A percentile compares a stretch with the other conserved stretches of the same genome.
phyloP scores from a whole-genome alignment of 2,888 invertebrate genomes.

The Pollenia angustigena region DNA sequence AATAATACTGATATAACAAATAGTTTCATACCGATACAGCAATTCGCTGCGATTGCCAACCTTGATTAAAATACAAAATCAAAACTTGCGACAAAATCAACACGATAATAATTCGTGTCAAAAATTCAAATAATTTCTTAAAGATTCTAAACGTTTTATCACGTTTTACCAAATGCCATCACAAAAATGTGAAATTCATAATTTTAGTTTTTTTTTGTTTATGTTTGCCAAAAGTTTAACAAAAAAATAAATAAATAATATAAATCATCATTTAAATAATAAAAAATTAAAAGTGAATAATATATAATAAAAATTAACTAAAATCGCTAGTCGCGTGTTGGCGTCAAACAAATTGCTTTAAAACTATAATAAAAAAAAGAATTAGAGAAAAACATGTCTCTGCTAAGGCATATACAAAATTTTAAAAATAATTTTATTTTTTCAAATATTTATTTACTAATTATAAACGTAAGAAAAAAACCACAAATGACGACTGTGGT shows the following conservation, averaged over 20 bases:
- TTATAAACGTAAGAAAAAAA: not conserved
- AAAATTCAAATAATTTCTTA: slow-evolving; percentile 12
- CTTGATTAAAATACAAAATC: not conserved
- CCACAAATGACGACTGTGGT: no score
- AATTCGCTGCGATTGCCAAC: not conserved
- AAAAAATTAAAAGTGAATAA: slow-evolving; percentile 8
- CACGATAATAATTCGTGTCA: slow-evolving; percentile 51
- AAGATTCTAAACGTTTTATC: slow-evolving; percentile 40
- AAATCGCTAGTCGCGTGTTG: slow-evolving; percentile 46
- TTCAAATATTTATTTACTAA: not conserved
- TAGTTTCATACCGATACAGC: no score
- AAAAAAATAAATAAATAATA: slow-evolving; percentile 10
- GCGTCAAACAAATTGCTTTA: slow-evolving; percentile 43
- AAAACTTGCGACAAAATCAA: slow-evolving; percentile 34
- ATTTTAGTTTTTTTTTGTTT: slow-evolving; percentile 2
- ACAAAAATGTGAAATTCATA: slow-evolving; percentile 17
- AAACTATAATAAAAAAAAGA: slow-evolving; percentile 13
- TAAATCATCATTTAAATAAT: slow-evolving; percentile 53
- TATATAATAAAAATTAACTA: not conserved
- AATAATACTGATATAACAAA: not conserved
- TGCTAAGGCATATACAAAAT: not conserved
- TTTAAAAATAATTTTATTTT: slow-evolving; percentile 10
- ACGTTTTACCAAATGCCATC: slow-evolving; percentile 39
- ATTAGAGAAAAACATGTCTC: slow-evolving; percentile 5
- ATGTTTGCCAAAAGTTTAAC: slow-evolving; percentile 28